Evolutionary conservation across 2,797 vertebrate genomes (phyloP), one percentile per base, ranked within the genome.

Genomic region (Margarornis squamiger): DNA sequence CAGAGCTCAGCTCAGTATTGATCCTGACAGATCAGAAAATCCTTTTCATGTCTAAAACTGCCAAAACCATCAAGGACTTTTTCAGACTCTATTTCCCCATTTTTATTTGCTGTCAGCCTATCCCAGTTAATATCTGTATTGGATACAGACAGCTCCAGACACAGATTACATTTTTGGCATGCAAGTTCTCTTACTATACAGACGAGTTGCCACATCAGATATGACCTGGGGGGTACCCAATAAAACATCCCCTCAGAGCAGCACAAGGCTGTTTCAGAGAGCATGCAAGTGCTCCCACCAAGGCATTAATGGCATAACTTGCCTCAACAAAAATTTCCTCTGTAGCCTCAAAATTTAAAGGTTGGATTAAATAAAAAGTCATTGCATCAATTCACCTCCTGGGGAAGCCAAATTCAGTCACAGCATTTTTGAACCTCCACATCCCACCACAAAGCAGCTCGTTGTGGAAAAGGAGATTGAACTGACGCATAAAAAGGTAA

Each of bases 401-500:
- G 70, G 52, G 88, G 66, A 92, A 92, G 87, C 26, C 75, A 96
- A 89, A 93, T 68, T 24, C 62, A 90, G 81, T 63, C 0, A 0
- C 36, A 93, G 82, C 66, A 36, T 72, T 92, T 95, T 66, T 73
- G 74, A 90, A 81, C 55, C 22, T 88, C 74, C 49, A 29, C 21
- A 63, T 79, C 73, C 91, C 90, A 86, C 27, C 90, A 93, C 79
- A 91, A 88, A 72, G 82, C 41, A 70, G 14, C 63, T 91, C 72
- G 65, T 38, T 72, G 73, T 8, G 7, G 63, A 92, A 88, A 77
- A 86, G 51, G 70, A 92, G 92, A 84, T 5, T 90, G 94, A 93
- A 93, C 55, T 76, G 91, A 86, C 81, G 79, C 91, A 93, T 95
- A 91, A 93, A 96, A 94, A 84, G 70, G 66, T 90, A 92, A 96